Conservation (phyloP, 2,113 vertebrate genomes). For the Lucifuga dentata region DNA sequence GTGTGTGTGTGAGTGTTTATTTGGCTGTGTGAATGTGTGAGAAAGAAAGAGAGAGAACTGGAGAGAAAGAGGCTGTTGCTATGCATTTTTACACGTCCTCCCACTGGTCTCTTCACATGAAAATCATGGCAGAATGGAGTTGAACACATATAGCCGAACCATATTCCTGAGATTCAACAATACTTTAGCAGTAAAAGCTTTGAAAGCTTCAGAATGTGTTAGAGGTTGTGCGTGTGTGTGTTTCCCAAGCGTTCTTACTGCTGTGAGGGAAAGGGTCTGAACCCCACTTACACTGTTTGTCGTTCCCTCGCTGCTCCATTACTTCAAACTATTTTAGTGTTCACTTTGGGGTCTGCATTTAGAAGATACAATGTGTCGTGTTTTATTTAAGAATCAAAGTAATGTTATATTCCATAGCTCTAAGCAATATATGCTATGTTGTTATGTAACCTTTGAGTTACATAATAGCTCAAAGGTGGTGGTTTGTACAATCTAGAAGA, state of each 20-base stretch:
- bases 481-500: background rate
- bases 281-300: slow-evolving; percentile 55
- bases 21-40: slow-evolving; percentile 23
- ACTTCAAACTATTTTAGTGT: slow-evolving; percentile 39
- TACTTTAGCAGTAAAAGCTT: slow-evolving; percentile 51
- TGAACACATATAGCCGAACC: slow-evolving; percentile 50
- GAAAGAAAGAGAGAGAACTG: slow-evolving; percentile 32
- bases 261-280: slow-evolving; percentile 40
- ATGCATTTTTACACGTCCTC: slow-evolving; percentile 80
- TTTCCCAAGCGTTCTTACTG: slow-evolving; percentile 19
- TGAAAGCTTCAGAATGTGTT: slow-evolving; percentile 8
- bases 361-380: slow-evolving; percentile 1
- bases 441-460: slow-evolving; percentile 44
- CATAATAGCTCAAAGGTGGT: slow-evolving; percentile 11
- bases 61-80: slow-evolving; percentile 76
- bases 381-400: slow-evolving; percentile 28
- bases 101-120: slow-evolving; percentile 71
- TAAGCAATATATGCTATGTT: slow-evolving; percentile 16
- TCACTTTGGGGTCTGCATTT: too few relatives aligned
- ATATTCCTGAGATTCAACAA: slow-evolving; percentile 54
- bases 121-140: slow-evolving; percentile 61
- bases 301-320: slow-evolving; percentile 53
- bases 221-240: slow-evolving; percentile 27
- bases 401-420: slow-evolving; percentile 19
- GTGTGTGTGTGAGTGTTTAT: slow-evolving; percentile 43